These are phyloP conservation scores for Lysiphlebus fabarum DNA, from an alignment of 1,140 invertebrate species.

Conservation along the genomic window DNA sequence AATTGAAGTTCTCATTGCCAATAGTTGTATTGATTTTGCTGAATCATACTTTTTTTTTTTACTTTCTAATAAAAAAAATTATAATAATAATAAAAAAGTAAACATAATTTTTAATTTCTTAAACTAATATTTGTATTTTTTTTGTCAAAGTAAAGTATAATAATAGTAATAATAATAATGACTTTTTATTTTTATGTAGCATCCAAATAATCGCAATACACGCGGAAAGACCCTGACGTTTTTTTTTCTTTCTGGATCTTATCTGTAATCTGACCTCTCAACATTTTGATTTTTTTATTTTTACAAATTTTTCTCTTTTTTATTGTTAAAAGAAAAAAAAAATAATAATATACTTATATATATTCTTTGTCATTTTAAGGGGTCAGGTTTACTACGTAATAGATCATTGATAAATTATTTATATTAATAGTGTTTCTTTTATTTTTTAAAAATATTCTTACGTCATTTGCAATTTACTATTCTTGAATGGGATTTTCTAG, in stretches of 20 bases:
- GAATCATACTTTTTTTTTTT: too few species aligned
- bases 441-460: not conserved
- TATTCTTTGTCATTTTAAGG: conserved; percentile 26
- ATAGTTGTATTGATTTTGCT: too few species aligned
- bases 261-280: conserved; percentile 36
- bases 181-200: too few species aligned
- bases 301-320: conserved; percentile 24
- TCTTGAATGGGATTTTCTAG: not conserved
- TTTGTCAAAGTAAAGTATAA: too few species aligned
- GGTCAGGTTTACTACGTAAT: conserved; percentile 36
- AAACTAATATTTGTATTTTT: too few species aligned
- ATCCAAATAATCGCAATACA: too few species aligned
- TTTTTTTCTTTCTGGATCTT: conserved; percentile 9
- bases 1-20: too few species aligned
- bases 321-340: conserved; percentile 14
- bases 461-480: not conserved
- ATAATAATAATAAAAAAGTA: too few species aligned
- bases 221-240: too few species aligned
- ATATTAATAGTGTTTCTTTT: not conserved
- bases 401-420: conserved; percentile 25
- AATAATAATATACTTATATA: conserved; percentile 1
- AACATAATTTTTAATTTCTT: too few species aligned
- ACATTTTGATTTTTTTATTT: not conserved
- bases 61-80: too few species aligned
- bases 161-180: too few species aligned